Evolutionary conservation across 1,140 invertebrate species (phyloP).

Genomic region (Eriosoma lanigerum): DNA sequence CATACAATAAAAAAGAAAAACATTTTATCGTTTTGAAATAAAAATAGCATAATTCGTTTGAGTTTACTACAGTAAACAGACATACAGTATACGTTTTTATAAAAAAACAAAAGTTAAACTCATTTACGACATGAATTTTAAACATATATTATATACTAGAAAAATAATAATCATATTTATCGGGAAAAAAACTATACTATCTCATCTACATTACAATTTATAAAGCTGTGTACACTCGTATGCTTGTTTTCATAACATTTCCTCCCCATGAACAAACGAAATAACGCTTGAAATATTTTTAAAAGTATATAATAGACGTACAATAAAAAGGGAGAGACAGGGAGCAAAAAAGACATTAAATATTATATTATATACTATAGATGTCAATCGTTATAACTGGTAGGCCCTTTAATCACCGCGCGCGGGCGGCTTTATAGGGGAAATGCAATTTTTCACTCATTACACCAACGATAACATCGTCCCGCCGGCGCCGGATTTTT

Average conservation of each 20-base stretch:
- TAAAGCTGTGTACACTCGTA: too few species aligned
- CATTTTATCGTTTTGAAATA: too few species aligned
- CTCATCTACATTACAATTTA: too few species aligned
- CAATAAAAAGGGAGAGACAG: not conserved
- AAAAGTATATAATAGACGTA: not conserved
- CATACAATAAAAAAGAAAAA: too few species aligned
- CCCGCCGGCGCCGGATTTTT: constrained; percentile 6
- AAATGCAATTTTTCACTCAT: constrained; percentile 51
- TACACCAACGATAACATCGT: constrained; percentile 48
- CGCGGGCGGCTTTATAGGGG: not conserved
- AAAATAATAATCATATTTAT: too few species aligned
- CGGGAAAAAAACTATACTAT: too few species aligned
- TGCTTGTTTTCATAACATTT: not conserved
- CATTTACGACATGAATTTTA: too few species aligned
- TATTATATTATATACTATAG: not conserved
- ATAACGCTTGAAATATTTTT: not conserved
- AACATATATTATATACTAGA: too few species aligned
- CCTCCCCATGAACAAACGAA: not conserved
- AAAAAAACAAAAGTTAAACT: too few species aligned
- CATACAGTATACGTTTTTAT: too few species aligned
- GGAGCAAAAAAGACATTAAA: constrained; percentile 15
- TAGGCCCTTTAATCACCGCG: constrained; percentile 24
- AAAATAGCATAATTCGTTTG: too few species aligned
- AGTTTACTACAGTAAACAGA: too few species aligned
- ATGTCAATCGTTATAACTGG: constrained; percentile 42